Percentiles rank a stretch among this genome's conserved stretches.
These are phyloP conservation scores for Phocoena sinus DNA, from an alignment of 2,113 vertebrate species.

Conservation along the genomic window DNA sequence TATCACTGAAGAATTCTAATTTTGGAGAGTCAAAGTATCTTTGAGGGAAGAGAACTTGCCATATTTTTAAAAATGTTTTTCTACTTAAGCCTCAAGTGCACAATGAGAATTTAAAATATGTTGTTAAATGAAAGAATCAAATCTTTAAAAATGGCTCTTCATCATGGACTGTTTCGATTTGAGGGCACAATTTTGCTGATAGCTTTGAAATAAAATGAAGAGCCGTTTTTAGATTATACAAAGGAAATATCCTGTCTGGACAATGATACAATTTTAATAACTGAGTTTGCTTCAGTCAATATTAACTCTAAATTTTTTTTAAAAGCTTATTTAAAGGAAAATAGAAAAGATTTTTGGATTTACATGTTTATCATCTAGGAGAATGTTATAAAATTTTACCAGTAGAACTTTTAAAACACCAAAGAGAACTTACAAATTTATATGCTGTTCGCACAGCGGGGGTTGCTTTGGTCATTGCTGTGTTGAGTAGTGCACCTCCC, in stretches of 20 bases:
- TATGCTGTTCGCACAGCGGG: slow-evolving; percentile 86
- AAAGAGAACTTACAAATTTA: slow-evolving; percentile 84
- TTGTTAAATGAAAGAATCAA: not conserved
- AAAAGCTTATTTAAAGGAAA: not conserved
- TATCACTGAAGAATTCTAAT: not conserved
- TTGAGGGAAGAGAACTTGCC: not conserved
- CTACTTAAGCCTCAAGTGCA: not conserved
- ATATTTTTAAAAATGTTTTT: not conserved
- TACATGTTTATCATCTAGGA: not conserved
- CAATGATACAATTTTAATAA: not conserved
- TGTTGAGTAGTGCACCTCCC: slow-evolving; percentile 92
- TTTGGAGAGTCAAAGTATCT: not conserved
- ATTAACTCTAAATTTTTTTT: not conserved
- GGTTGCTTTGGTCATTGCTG: slow-evolving; percentile 93
- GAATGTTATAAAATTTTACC: not conserved
- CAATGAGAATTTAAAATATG: not conserved
- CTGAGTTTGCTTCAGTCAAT: not conserved
- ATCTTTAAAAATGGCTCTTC: not conserved
- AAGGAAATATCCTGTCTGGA: not conserved
- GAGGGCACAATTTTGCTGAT: not conserved
- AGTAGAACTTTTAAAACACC: not conserved
- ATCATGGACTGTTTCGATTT: not conserved
- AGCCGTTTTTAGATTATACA: not conserved
- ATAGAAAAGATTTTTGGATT: not conserved
- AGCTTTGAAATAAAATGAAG: not conserved